Percentiles rank a stretch among this genome's conserved stretches.
Evolutionary conservation across 2,113 vertebrate genomes (phyloP).

Genomic region (Odocoileus virginianus): DNA sequence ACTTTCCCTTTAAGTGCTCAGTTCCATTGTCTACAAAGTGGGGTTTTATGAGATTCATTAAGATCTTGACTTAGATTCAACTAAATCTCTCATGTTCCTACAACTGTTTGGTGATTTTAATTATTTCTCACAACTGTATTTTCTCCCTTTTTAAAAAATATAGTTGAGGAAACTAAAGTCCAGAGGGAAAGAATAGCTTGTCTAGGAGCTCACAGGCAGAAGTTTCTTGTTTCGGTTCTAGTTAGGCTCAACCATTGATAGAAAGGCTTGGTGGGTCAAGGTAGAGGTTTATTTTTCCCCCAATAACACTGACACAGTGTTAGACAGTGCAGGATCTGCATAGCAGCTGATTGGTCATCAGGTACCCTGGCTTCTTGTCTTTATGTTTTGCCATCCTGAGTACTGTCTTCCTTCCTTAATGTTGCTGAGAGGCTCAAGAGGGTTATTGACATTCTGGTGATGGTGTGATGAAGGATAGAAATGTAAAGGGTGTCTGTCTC

Average conservation of each 20-base stretch:
- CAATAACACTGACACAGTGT: not conserved
- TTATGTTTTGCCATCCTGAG: not conserved
- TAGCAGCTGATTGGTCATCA: not conserved
- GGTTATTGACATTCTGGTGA: not conserved
- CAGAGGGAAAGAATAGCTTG: not conserved
- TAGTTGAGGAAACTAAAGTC: not conserved
- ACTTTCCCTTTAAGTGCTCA: not conserved
- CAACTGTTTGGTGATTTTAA: not conserved
- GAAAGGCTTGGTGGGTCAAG: not conserved
- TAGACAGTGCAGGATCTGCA: not conserved
- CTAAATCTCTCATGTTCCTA: not conserved
- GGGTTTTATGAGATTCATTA: not conserved
- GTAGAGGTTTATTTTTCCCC: not conserved
- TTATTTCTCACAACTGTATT: slow-evolving; percentile 3
- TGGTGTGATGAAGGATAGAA: not conserved
- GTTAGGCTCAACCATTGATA: not conserved
- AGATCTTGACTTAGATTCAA: not conserved
- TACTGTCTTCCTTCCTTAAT: not conserved
- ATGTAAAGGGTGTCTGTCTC: not conserved
- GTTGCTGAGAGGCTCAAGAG: not conserved
- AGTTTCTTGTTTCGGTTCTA: not conserved
- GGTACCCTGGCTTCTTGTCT: not conserved
- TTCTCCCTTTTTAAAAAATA: not conserved
- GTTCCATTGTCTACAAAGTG: not conserved
- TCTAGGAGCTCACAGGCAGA: not conserved